Conservation (phyloP, 2,888 invertebrate species). For the Eupsilia transversa region DNA sequence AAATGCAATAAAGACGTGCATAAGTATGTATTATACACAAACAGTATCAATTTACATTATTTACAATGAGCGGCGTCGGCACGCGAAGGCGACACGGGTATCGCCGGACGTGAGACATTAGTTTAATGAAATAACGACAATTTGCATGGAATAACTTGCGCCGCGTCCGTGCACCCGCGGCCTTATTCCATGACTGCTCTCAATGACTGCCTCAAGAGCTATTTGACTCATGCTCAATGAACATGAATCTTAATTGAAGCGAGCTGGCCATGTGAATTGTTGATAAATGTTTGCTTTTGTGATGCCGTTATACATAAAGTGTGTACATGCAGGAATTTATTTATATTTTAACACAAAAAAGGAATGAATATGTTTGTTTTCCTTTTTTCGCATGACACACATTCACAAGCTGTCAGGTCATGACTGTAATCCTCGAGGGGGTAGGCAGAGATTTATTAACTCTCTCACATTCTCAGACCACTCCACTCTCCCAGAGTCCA, state of each 20-base stretch:
- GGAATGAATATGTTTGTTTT: slow-evolving; percentile 45
- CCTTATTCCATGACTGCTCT: slow-evolving; percentile 75
- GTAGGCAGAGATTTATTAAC: slow-evolving; percentile 39
- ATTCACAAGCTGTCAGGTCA: slow-evolving; percentile 37
- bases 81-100: slow-evolving; percentile 79
- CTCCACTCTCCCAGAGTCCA: slow-evolving; percentile 7
- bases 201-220: slow-evolving; percentile 79
- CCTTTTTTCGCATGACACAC: slow-evolving; percentile 52
- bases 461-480: neutral
- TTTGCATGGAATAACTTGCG: slow-evolving; percentile 76
- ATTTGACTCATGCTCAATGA: slow-evolving; percentile 87
- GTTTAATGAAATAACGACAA: slow-evolving; percentile 85
- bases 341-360: slow-evolving; percentile 51
- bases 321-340: slow-evolving; percentile 42
- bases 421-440: slow-evolving; percentile 34
- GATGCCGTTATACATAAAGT: slow-evolving; percentile 57
- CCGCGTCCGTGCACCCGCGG: slow-evolving; percentile 57
- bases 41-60: slow-evolving; percentile 64
- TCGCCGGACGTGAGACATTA: slow-evolving; percentile 84
- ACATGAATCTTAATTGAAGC: slow-evolving; percentile 86
- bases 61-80: slow-evolving; percentile 69
- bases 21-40: slow-evolving; percentile 47
- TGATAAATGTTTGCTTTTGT: slow-evolving; percentile 70
- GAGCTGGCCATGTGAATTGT: slow-evolving; percentile 76
- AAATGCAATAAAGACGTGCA: slow-evolving; percentile 52